Conservation (phyloP, 2,113 vertebrate species). For the Oxyura jamaicensis region DNA sequence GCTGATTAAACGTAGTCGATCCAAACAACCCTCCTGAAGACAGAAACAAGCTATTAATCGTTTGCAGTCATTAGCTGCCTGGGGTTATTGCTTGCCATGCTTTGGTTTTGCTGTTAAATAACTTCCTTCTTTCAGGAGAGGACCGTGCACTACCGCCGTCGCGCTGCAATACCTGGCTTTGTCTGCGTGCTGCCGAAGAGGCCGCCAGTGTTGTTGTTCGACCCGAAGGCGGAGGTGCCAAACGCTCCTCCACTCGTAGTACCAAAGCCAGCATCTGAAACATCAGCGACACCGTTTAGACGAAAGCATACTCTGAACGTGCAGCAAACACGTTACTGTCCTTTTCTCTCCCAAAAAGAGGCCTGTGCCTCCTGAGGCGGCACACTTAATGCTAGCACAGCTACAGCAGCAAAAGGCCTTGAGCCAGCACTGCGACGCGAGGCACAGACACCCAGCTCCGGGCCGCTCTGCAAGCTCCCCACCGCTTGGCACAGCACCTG, state of each 20-base stretch:
- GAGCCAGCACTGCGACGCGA: background rate
- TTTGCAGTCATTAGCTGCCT: rapidly evolving
- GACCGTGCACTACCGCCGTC: rapidly evolving
- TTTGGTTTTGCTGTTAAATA: background rate
- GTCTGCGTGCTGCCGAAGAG: conserved; percentile 89
- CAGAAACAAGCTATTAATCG: background rate
- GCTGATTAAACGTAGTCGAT: conserved; percentile 90
- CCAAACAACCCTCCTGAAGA: conserved; percentile 91
- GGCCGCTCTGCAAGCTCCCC: background rate
- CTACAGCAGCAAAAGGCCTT: background rate
- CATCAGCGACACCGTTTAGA: background rate
- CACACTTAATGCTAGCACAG: background rate
- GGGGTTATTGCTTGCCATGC: too few species aligned
- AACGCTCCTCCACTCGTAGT: conserved; percentile 85
- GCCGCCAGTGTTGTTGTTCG: conserved; percentile 85
- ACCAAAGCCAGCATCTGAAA: conserved; percentile 90
- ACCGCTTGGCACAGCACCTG: rapidly evolving
- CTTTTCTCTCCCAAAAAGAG: background rate
- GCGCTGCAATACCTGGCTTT: conserved; percentile 85
- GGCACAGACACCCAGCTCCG: rapidly evolving
- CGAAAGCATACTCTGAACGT: rapidly evolving
- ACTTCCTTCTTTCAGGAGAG: rapidly evolving
- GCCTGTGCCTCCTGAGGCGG: rapidly evolving
- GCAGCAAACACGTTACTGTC: rapidly evolving
- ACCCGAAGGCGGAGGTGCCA: conserved; percentile 90